phyloP scores from a whole-genome alignment of 2,888 invertebrate species.

The Arctia plantaginis region DNA sequence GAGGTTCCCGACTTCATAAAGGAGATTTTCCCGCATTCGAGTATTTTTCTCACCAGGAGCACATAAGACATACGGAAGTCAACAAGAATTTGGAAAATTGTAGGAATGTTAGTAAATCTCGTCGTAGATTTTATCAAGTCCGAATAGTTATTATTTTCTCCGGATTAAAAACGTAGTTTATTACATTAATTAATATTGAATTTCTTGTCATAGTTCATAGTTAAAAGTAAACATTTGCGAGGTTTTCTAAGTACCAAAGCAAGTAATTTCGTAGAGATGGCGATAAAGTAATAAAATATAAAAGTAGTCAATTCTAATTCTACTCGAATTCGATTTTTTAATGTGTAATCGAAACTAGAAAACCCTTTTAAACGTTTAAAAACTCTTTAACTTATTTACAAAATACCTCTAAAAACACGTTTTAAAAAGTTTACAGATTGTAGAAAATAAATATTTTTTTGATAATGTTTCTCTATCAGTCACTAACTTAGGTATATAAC shows the following conservation, averaged over 20 bases:
- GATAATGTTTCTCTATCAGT: background rate
- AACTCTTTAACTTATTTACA: no score
- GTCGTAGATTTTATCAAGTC: conserved; percentile 13
- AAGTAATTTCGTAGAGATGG: background rate
- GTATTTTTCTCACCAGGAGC: conserved; percentile 80
- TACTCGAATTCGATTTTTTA: no score
- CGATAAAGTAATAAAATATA: background rate
- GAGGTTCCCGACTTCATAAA: conserved; percentile 67
- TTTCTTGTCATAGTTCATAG: no score
- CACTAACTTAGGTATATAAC: no score
- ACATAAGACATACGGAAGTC: conserved; percentile 58
- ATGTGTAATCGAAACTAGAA: no score
- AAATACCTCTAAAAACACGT: no score
- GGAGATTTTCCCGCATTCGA: conserved; percentile 85
- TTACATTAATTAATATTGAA: background rate
- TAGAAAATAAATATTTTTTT: no score
- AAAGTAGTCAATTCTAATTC: no score
- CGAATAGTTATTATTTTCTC: conserved; percentile 4
- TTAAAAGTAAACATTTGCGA: background rate
- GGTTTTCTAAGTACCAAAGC: background rate
- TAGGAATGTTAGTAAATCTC: conserved; percentile 45
- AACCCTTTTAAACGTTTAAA: no score
- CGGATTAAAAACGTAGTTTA: background rate
- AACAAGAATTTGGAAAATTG: conserved; percentile 61
- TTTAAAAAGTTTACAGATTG: no score